Evolutionary conservation across 2,113 vertebrate genomes (phyloP), one percentile per base, ranked within the genome.

Genomic region (Thalassoma bifasciatum): DNA sequence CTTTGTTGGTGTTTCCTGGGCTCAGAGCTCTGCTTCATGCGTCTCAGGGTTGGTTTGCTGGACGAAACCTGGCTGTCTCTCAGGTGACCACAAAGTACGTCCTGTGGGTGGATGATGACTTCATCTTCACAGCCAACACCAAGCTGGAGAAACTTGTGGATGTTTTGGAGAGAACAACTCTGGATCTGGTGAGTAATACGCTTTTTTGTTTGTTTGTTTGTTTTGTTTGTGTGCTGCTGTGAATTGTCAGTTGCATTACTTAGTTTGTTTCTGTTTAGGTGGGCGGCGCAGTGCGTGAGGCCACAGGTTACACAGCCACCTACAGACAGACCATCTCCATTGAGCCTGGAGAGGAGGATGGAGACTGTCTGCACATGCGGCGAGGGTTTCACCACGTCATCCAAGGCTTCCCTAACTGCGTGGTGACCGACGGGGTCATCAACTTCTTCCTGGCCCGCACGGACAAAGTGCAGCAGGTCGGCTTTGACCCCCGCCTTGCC

Each of bases 381-480:
- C 93, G 92, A 13, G 97, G 96, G 8, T 97, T 94, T 85, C 95
- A 98, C 81, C 96, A 97, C 37, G 10, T 87, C 81, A 94, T 98
- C 10, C 79, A 92, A 2, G 96, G 96, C 2, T 98, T 98, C 80
- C 96, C 96, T 0, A 93, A 91, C 89, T 98, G 97, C 4, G 96
- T 97, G 14, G 92, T 98, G 70, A 95, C 96, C 0, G 96, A 98
- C 0, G 96, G 95, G 0, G 96, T 97, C n/a, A 94, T 97, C 19
- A 98, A 98, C 90, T 98, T 98, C 90, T 98, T 98, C 82, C 87
- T 98, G 72, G 97, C 95, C 24, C 94, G 94, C 30, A 97, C 96
- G 0, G 95, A 96, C 49, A 96, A 96, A 85, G 91, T 97, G 61
- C 94, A 94, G 44, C 95, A 96, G 85, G 96, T 96, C 1, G 96